These are phyloP conservation scores for Macrosoma leucophasiata DNA, from an alignment of 2,888 invertebrate genomes.

Conservation along the genomic window DNA sequence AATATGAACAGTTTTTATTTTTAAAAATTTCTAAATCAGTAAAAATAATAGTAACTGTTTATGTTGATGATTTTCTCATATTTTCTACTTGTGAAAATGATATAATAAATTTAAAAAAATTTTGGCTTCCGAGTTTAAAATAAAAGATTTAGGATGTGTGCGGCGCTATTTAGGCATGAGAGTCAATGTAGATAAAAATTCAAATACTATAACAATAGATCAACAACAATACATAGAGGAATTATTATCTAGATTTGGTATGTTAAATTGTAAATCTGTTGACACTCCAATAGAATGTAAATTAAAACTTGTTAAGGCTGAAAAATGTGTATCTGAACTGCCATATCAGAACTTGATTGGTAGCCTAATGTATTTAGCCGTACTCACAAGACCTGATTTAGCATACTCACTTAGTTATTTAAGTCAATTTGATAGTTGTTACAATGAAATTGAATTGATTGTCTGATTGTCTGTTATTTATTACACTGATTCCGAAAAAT, in stretches of 20 bases:
- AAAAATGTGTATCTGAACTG: background rate
- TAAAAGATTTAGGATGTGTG: constrained; percentile 2
- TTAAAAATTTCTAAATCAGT: background rate
- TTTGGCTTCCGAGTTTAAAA: no score
- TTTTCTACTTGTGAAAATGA: background rate
- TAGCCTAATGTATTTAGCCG: constrained; percentile 16
- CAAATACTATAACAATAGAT: constrained; percentile 7
- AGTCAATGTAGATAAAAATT: constrained; percentile 4
- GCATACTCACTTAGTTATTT: no score
- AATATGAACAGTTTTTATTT: background rate
- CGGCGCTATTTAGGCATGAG: constrained; percentile 3
- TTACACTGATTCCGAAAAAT: no score
- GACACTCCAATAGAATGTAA: constrained; percentile 12
- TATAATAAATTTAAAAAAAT: no score
- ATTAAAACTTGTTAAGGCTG: constrained; percentile 1
- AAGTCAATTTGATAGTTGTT: no score
- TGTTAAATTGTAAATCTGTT: constrained; percentile 15
- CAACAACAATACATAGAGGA: constrained; percentile 14
- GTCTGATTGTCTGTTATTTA: no score
- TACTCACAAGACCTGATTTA: constrained; percentile 16
- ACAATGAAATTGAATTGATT: no score
- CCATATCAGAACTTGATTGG: constrained; percentile 9
- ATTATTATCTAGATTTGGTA: constrained; percentile 13
- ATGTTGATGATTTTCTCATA: background rate
- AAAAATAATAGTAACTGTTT: background rate